These are phyloP conservation scores for Castor canadensis DNA, from an alignment of 2,113 vertebrate genomes.

Conservation along the genomic window DNA sequence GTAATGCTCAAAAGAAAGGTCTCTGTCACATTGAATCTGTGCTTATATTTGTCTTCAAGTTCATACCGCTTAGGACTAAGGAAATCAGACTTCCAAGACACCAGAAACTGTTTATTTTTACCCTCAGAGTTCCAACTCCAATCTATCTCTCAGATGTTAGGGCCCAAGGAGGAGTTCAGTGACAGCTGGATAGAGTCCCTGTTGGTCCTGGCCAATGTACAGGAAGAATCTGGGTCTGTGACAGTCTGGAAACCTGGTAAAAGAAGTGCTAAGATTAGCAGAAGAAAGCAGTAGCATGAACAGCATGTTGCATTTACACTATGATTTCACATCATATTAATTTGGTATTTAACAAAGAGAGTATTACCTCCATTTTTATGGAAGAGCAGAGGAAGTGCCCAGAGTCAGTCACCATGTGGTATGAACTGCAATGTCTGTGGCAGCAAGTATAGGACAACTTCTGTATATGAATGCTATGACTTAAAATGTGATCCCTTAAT, in stretches of 20 bases:
- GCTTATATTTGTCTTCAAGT: not conserved
- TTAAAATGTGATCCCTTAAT: not conserved
- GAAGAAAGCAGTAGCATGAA: not conserved
- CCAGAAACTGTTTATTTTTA: not conserved
- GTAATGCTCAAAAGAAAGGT: not conserved
- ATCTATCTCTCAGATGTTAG: not conserved
- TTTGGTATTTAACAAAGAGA: not conserved
- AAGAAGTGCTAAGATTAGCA: not conserved
- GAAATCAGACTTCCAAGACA: not conserved
- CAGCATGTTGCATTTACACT: fast-evolving
- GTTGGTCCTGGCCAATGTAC: not conserved
- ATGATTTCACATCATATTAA: not conserved
- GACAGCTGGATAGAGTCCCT: not conserved
- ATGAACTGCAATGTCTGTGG: not conserved
- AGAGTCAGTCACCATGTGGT: not conserved
- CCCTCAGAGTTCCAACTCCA: not conserved
- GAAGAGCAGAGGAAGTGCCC: not conserved
- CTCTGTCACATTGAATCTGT: not conserved
- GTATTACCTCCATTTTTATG: not conserved
- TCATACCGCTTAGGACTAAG: not conserved
- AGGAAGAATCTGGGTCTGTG: not conserved
- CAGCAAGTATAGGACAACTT: not conserved
- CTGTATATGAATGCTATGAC: not conserved
- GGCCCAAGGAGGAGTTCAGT: not conserved
- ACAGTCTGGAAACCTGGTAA: not conserved